Conservation (phyloP, 1,140 invertebrate genomes). For the Patella vulgata region DNA sequence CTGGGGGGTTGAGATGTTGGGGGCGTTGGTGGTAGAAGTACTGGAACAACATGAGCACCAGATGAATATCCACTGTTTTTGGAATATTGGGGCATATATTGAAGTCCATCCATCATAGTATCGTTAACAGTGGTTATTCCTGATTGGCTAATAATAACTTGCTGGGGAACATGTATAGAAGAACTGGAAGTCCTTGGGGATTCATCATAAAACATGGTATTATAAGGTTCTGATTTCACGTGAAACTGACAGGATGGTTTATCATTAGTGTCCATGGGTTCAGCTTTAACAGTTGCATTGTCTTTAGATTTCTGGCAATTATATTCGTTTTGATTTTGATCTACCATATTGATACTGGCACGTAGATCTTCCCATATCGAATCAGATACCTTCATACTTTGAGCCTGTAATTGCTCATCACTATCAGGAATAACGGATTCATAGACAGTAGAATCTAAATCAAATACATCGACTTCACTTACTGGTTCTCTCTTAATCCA, state of each 20-base stretch:
- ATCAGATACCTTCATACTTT: constrained; percentile 29
- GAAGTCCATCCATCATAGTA: constrained; percentile 6
- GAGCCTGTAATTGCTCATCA: constrained; percentile 12
- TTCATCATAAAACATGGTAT: constrained; percentile 34
- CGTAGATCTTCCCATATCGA: constrained; percentile 61
- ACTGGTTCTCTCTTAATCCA: constrained; percentile 37
- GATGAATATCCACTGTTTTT: constrained; percentile 14
- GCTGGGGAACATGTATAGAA: constrained; percentile 31
- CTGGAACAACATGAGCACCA: constrained; percentile 49
- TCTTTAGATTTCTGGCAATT: constrained; percentile 16
- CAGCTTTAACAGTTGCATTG: constrained; percentile 44
- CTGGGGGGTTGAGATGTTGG: constrained; percentile 60
- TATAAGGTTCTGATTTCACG: constrained; percentile 37
- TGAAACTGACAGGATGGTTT: constrained; percentile 55
- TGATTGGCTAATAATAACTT: constrained; percentile 23
- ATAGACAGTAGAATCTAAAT: constrained; percentile 45
- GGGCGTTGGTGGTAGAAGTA: constrained; percentile 56
- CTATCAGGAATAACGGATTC: constrained; percentile 12
- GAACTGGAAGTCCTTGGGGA: background rate
- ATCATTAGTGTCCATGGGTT: constrained; percentile 46
- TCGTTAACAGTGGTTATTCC: constrained; percentile 30
- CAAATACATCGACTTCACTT: constrained; percentile 39
- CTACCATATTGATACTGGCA: constrained; percentile 53
- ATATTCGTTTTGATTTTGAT: constrained; percentile 21
- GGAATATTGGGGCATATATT: background rate